Evolutionary conservation across 2,888 invertebrate genomes (phyloP), one percentile per base, ranked within the genome.

Genomic region (Cephus rjabovi): DNA sequence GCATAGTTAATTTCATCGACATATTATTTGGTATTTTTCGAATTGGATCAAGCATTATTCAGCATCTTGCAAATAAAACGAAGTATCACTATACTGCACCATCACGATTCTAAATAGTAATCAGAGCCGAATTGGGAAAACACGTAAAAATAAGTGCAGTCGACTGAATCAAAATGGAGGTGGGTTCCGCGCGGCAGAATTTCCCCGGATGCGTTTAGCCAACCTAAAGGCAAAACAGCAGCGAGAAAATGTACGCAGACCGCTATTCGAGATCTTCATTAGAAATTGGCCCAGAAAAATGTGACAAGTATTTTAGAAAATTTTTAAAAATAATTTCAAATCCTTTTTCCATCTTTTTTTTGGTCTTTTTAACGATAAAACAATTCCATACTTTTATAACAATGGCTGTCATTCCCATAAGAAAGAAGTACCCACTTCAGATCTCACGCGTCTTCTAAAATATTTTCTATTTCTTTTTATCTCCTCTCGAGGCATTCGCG

Each of bases 401-500:
- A 86, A 86, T 81, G 76, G 75, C 76, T 81, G 83, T 82, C 86
- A 77, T 81, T 79, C 73, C 33, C 75, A 71, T 9, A 34, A 71
- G 71, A 71, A 71, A 71, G 31, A 30, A 71, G 31, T 1, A 34
- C 0, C 31, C 71, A 71, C 71, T 34, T 71, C 15, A 12, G 31
- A 33, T 71, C n/a, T 56, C 23, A 6, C 56, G 30, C 11, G 33
- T 23, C 40, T 34, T 75, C 31, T 33, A n/a, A 40, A 33, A 12
- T 37, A 75, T 75, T 33, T 34, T 31, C 71, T 35, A 12, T 76
- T 35, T 40, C 12, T 34, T 75, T 23, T 35, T 35, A 31, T 15
- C 6, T 56, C 12, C n/a, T 31, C 75, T 85, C 76, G 73, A 77
- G 76, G 76, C 79, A 85, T 85, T 86, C 83, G 86, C 85, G 80